A percentile compares a stretch with the other conserved stretches of the same genome.
These are phyloP conservation scores for Antennarius striatus DNA, from an alignment of 2,113 vertebrate species.

Conservation along the genomic window DNA sequence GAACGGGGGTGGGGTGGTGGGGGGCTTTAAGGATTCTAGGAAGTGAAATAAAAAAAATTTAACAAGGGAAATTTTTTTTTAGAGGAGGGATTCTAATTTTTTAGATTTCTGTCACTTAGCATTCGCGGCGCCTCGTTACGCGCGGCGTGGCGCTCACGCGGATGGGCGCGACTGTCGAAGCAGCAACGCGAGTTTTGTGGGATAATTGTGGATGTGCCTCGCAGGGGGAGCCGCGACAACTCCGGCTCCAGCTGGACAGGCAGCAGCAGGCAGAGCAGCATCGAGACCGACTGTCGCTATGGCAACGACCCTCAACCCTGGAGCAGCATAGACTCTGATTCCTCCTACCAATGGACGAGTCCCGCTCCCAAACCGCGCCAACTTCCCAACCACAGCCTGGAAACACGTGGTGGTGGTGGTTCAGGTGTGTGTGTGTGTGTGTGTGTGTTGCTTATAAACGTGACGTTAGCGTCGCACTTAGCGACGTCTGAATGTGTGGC, in stretches of 20 bases:
- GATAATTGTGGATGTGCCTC: slow-evolving; percentile 40
- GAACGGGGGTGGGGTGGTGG: slow-evolving; percentile 14
- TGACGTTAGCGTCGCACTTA: background rate
- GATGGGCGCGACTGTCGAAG: background rate
- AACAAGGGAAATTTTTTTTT: background rate
- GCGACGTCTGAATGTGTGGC: slow-evolving; percentile 22
- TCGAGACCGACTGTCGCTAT: slow-evolving; percentile 88
- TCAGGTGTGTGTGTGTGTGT: slow-evolving; percentile 24
- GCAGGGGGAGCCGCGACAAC: slow-evolving; percentile 86
- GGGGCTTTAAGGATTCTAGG: background rate
- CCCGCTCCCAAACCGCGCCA: slow-evolving; percentile 82
- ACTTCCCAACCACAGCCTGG: slow-evolving; percentile 81
- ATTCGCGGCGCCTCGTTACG: background rate
- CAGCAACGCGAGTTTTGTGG: background rate
- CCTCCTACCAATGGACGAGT: slow-evolving; percentile 81
- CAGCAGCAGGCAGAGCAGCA: slow-evolving; percentile 93
- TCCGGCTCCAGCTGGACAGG: slow-evolving; percentile 86
- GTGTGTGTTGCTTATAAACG: background rate
- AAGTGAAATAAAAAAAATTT: background rate
- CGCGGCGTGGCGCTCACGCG: too few relatives aligned
- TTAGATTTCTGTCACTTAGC: too few relatives aligned
- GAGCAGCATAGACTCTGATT: slow-evolving; percentile 97
- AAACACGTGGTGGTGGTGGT: slow-evolving; percentile 24
- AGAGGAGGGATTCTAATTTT: too few relatives aligned
- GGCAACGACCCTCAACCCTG: slow-evolving; percentile 88